phyloP scores from a whole-genome alignment of 1,140 invertebrate genomes.

The Apis florea region DNA sequence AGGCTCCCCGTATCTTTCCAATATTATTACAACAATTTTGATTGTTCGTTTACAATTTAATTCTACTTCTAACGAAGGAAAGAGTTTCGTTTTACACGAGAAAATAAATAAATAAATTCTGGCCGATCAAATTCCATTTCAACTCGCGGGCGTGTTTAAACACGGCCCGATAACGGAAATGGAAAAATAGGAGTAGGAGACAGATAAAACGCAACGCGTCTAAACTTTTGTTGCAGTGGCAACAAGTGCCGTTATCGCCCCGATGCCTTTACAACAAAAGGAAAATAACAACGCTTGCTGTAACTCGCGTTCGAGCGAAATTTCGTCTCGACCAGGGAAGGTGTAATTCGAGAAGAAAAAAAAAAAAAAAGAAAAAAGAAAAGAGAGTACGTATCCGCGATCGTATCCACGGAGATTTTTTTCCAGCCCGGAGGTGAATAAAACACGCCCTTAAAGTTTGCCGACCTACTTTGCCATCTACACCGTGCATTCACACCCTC shows the following conservation, averaged over 20 bases:
- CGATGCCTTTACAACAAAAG: background rate
- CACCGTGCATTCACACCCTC: background rate
- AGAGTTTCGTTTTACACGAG: too few relatives aligned
- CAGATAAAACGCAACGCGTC: too few relatives aligned
- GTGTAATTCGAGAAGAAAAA: background rate
- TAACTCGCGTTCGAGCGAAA: constrained; percentile 8
- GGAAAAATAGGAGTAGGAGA: too few relatives aligned
- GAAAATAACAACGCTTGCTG: background rate
- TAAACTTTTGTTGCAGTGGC: background rate
- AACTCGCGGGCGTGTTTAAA: background rate
- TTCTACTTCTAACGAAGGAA: too few relatives aligned
- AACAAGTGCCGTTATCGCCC: constrained; percentile 16
- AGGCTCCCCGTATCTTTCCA: too few relatives aligned
- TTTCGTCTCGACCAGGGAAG: background rate
- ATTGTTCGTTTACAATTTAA: too few relatives aligned
- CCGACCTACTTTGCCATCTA: constrained; percentile 2
- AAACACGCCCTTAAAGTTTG: constrained; percentile 7
- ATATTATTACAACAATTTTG: too few relatives aligned
- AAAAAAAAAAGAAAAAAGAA: too few relatives aligned
- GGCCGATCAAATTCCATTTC: background rate
- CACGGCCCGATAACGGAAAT: background rate
- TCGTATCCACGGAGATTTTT: background rate
- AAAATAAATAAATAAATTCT: background rate
- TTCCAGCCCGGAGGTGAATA: background rate
- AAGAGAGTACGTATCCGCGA: background rate